Evolutionary conservation across 1,140 invertebrate species (phyloP), one percentile per base, ranked within the genome.

Genomic region (Nebria ingens): DNA sequence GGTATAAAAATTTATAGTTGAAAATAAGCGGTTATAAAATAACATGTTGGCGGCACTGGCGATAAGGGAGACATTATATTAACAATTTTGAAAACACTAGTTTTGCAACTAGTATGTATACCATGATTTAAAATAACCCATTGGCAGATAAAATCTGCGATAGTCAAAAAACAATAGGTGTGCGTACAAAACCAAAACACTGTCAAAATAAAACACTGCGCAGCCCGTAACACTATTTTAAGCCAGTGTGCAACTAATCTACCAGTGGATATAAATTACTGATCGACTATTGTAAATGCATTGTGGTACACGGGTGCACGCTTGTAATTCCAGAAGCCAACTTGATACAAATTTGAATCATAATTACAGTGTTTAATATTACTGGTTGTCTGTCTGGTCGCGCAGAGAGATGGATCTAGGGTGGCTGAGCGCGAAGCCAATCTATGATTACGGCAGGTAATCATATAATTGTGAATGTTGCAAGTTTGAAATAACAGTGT

Each of bases 331-430:
- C 40, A 45, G 40, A 45, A 45, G 40, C 40, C 40, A 45, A 17
- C 40, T 45, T 45, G 40, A 45, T 45, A 45, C 40, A 45, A 45
- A 45, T 45, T 45, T 45, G 40, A 45, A 45, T 45, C 40, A 45
- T 45, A 45, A 45, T 45, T 45, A 45, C 40, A 45, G 40, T 45
- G 40, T 45, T 45, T 45, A 45, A 45, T 45, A 45, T 45, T n/a
- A n/a, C n/a, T n/a, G n/a, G n/a, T n/a, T 17, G 40, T 4, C 9
- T 17, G 40, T 45, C 40, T 45, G 40, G 40, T 11, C 40, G 17
- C 9, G 15, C 4, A 45, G 9, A 17, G 40, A 45, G 40, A 45
- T 45, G 40, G 6, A 45, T 45, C 40, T 45, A 17, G 15, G 17
- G 15, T 4, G 40, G 25, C 25, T 6, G 25, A 12, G 17, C 40